Conservation (phyloP, 1,140 invertebrate genomes). For the Calosoma granatense region DNA sequence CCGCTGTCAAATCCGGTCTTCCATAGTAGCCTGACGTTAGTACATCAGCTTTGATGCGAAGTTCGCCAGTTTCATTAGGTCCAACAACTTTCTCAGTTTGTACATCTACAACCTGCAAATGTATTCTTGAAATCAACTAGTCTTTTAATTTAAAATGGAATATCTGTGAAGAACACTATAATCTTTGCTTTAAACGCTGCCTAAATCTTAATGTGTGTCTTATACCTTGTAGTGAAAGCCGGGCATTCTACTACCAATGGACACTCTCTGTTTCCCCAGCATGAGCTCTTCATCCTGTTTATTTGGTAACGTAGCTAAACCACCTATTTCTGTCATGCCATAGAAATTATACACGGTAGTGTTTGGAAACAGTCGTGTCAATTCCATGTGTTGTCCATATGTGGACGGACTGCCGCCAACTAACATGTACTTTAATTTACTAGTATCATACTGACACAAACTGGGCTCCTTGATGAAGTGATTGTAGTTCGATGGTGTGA, state of each 20-base stretch:
- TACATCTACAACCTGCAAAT: constrained; percentile 43
- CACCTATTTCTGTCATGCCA: background rate
- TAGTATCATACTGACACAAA: background rate
- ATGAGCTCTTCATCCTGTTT: background rate
- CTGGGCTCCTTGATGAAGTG: no score
- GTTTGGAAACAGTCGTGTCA: background rate
- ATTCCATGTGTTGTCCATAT: background rate
- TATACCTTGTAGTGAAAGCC: background rate
- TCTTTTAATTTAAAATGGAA: no score
- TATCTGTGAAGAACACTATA: no score
- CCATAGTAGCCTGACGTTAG: constrained; percentile 24
- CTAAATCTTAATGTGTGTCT: background rate
- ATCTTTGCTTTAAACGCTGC: no score
- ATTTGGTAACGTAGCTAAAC: background rate
- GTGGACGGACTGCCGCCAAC: background rate
- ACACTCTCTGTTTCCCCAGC: background rate
- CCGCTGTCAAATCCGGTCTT: constrained; percentile 6
- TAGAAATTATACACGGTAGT: background rate
- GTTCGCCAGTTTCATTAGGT: constrained; percentile 49
- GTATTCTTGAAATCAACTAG: background rate
- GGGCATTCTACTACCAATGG: background rate
- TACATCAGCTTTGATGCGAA: constrained; percentile 52
- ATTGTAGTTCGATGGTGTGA: constrained; percentile 29
- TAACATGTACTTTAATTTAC: background rate
- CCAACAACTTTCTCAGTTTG: constrained; percentile 48